Evolutionary conservation across 1,140 invertebrate genomes (phyloP).

Genomic region (Orchesella cincta): DNA sequence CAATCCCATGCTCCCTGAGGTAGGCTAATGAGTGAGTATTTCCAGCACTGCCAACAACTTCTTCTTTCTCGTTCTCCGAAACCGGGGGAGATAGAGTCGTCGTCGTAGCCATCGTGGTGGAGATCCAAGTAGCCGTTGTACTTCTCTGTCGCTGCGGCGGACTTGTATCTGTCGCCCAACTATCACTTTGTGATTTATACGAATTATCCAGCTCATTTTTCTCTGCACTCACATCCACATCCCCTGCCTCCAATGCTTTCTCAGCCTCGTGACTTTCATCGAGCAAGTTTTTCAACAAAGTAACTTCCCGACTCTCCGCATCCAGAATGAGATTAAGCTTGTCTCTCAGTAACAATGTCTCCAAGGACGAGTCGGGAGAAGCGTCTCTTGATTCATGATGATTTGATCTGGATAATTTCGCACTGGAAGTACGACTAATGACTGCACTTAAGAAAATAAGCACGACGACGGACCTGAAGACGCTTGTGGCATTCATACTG

Average conservation of each 20-base stretch:
- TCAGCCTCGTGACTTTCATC: not conserved
- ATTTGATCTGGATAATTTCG: not conserved
- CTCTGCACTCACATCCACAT: slow-evolving; percentile 32
- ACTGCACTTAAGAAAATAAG: not conserved
- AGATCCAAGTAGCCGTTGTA: not conserved
- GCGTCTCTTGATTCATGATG: not conserved
- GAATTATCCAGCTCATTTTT: not conserved
- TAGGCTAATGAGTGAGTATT: not conserved
- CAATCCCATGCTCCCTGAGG: slow-evolving; percentile 1
- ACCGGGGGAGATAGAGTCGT: not conserved
- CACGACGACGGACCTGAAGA: not conserved
- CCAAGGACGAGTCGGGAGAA: not conserved
- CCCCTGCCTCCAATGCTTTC: slow-evolving; percentile 24
- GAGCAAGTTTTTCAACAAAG: slow-evolving; percentile 32
- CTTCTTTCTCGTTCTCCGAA: not conserved
- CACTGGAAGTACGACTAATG: not conserved
- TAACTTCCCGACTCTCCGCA: slow-evolving; percentile 34
- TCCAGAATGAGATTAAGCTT: slow-evolving; percentile 43
- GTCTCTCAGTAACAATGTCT: not conserved
- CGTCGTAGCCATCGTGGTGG: not conserved
- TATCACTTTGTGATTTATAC: slow-evolving; percentile 17
- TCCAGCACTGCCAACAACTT: not conserved
- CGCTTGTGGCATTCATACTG: not conserved
- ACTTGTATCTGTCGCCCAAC: not conserved
- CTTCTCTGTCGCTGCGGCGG: too few relatives aligned